These are phyloP conservation scores for Trichonephila clavata DNA, from an alignment of 1,140 invertebrate genomes.

Conservation along the genomic window DNA sequence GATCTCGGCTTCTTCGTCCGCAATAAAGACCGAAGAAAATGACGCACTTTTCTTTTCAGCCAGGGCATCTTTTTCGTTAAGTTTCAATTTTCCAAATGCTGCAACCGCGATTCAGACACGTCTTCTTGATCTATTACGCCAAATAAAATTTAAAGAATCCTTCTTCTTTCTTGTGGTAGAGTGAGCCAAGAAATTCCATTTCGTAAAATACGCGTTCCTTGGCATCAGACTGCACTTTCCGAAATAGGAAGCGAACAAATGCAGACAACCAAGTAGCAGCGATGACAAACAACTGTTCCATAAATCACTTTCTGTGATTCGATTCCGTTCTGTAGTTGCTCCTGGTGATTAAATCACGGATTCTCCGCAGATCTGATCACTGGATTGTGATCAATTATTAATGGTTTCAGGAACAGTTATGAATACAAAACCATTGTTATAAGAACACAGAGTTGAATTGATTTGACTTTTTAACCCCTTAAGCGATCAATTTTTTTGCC, in stretches of 20 bases:
- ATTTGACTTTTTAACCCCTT: no score
- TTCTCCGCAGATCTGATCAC: neutral
- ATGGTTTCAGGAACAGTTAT: neutral
- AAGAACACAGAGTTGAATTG: no score
- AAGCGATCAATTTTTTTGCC: no score
- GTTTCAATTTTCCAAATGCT: slow-evolving; percentile 69
- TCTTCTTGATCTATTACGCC: slow-evolving; percentile 71
- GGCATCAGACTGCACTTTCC: slow-evolving; percentile 36
- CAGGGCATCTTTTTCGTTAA: slow-evolving; percentile 33
- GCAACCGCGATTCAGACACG: slow-evolving; percentile 28
- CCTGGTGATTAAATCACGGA: neutral
- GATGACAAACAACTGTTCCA: slow-evolving; percentile 12
- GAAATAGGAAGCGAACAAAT: neutral
- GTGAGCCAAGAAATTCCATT: slow-evolving; percentile 50
- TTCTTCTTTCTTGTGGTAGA: neutral
- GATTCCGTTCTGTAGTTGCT: neutral
- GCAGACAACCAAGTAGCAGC: neutral
- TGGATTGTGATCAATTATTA: neutral
- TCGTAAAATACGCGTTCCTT: slow-evolving; percentile 34
- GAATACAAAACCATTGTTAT: no score
- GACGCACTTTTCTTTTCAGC: neutral
- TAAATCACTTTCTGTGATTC: neutral
- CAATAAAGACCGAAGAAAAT: slow-evolving; percentile 26
- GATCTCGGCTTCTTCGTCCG: neutral
- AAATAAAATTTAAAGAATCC: slow-evolving; percentile 62